phyloP scores from a whole-genome alignment of 2,888 invertebrate species.

The Notodonta ziczac region DNA sequence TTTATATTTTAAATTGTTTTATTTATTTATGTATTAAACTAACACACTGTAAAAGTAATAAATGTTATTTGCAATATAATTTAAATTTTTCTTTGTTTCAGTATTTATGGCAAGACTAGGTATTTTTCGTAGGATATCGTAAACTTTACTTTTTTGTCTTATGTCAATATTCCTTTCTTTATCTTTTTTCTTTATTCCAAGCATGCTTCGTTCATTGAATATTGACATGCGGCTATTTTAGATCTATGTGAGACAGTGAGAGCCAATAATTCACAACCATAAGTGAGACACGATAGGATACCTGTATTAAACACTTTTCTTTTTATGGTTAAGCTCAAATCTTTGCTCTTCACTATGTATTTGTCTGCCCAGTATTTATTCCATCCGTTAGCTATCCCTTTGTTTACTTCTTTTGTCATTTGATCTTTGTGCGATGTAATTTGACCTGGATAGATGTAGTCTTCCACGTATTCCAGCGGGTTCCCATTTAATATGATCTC shows the following conservation, averaged over 20 bases:
- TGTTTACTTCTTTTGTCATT: constrained; percentile 17
- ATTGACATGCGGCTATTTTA: constrained; percentile 7
- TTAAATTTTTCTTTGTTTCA: too few species aligned
- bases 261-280: background rate
- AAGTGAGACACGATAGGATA: background rate
- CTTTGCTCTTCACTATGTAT: background rate
- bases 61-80: too few species aligned
- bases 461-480: background rate
- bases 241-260: background rate
- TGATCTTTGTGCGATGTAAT: constrained; percentile 9
- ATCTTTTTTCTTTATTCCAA: constrained; percentile 9
- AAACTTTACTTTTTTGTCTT: background rate
- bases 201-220: constrained; percentile 17
- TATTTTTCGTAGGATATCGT: background rate
- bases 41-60: too few species aligned
- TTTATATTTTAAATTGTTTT: too few species aligned
- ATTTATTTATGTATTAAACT: too few species aligned
- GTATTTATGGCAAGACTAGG: too few species aligned
- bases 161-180: constrained; percentile 5
- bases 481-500: background rate
- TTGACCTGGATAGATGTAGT: background rate
- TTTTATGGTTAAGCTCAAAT: background rate
- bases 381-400: constrained; percentile 9
- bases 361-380: constrained; percentile 8
- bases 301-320: background rate